phyloP scores from a whole-genome alignment of 2,888 invertebrate species.

The Pilophorus perplexus region DNA sequence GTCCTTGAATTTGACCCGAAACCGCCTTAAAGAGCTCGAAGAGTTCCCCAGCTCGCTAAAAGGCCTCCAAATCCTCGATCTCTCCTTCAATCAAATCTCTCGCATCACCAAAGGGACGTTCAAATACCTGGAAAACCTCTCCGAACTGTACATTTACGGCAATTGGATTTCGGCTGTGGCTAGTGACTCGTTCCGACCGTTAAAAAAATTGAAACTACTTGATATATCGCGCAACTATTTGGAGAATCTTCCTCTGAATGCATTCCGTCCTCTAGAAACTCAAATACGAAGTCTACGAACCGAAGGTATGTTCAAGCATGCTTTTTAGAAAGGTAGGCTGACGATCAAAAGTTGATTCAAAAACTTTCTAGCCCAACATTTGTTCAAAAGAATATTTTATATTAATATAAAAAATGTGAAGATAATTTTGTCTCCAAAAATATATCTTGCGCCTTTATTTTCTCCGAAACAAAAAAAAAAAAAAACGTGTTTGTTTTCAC shows the following conservation, averaged over 20 bases:
- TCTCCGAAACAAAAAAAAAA: too few relatives aligned
- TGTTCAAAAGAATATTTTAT: neutral
- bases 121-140: slow-evolving; percentile 70
- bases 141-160: slow-evolving; percentile 73
- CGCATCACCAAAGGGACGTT: slow-evolving; percentile 74
- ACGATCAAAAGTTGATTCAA: too few relatives aligned
- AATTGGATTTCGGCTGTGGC: slow-evolving; percentile 79
- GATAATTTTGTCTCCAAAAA: too few relatives aligned
- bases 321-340: neutral
- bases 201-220: slow-evolving; percentile 71
- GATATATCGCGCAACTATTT: slow-evolving; percentile 82
- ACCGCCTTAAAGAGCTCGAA: slow-evolving; percentile 75
- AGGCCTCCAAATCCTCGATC: slow-evolving; percentile 73
- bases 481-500: too few relatives aligned
- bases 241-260: slow-evolving; percentile 73
- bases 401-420: too few relatives aligned
- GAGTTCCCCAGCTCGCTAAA: slow-evolving; percentile 76
- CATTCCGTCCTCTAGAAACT: slow-evolving; percentile 75
- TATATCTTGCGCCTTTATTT: too few relatives aligned
- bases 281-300: slow-evolving; percentile 73
- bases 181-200: slow-evolving; percentile 70
- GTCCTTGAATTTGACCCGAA: slow-evolving; percentile 77
- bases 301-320: slow-evolving; percentile 63
- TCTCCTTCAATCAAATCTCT: slow-evolving; percentile 79
- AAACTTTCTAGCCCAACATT: too few relatives aligned